phyloP scores from a whole-genome alignment of 2,113 vertebrate species.

The Antigone vipio region DNA sequence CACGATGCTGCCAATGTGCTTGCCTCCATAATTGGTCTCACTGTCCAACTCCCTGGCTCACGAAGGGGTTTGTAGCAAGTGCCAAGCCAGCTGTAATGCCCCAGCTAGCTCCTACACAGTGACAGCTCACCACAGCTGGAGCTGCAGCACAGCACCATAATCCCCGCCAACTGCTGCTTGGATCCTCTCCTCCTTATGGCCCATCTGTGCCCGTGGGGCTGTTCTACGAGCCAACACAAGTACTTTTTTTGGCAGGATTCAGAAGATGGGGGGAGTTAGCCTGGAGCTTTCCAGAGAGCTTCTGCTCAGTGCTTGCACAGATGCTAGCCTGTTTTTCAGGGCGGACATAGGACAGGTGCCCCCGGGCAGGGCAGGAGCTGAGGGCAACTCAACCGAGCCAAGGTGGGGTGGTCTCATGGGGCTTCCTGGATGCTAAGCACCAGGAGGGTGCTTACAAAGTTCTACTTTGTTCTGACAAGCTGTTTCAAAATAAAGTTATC shows the following conservation, averaged over 20 bases:
- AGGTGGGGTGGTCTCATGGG: neutral
- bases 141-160: neutral
- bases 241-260: neutral
- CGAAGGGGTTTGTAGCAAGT: neutral
- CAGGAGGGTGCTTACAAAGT: too few species aligned
- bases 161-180: neutral
- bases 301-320: neutral
- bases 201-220: neutral
- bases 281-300: neutral
- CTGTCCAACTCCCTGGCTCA: neutral
- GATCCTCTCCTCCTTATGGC: neutral
- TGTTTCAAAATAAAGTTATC: conserved; percentile 37
- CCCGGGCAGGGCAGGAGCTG: neutral
- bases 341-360: neutral
- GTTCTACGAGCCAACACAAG: neutral
- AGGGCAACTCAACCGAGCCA: neutral
- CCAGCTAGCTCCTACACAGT: neutral
- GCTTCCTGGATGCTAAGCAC: neutral
- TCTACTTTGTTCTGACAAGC: neutral
- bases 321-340: neutral
- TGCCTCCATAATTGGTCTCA: fast-evolving
- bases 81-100: neutral
- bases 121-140: neutral
- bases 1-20: neutral
- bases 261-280: neutral